Conservation (phyloP, 2,888 invertebrate species). For the Oligia latruncula region DNA sequence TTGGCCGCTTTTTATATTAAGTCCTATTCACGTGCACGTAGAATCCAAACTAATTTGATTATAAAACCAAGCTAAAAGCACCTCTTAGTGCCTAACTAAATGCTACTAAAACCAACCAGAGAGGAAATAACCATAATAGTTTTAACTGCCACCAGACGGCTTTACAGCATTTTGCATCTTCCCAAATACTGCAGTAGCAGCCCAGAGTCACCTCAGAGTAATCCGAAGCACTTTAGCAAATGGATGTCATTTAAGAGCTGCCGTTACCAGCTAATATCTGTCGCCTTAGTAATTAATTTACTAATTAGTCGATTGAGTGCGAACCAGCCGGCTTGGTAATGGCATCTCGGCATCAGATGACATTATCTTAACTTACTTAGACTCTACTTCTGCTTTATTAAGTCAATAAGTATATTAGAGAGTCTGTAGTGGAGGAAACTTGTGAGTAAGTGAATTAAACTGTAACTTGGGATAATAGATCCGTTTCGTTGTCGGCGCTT, state of each 20-base stretch:
- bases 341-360: slow-evolving; percentile 73
- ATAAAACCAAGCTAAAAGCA: background rate
- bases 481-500: slow-evolving; percentile 40
- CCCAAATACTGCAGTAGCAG: slow-evolving; percentile 1
- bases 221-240: slow-evolving; percentile 69
- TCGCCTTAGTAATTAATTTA: slow-evolving; percentile 74
- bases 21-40: background rate
- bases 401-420: slow-evolving; percentile 65
- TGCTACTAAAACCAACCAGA: slow-evolving; percentile 12
- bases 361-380: slow-evolving; percentile 72
- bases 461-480: slow-evolving; percentile 54
- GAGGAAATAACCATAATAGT: slow-evolving; percentile 32
- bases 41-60: background rate
- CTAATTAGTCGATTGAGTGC: slow-evolving; percentile 77
- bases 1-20: background rate
- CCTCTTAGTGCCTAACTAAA: background rate
- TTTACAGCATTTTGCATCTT: slow-evolving; percentile 11
- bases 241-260: slow-evolving; percentile 63
- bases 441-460: slow-evolving; percentile 43
- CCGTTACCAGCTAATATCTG: slow-evolving; percentile 71
- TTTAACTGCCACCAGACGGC: slow-evolving; percentile 17
- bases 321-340: slow-evolving; percentile 69
- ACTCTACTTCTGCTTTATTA: slow-evolving; percentile 60
- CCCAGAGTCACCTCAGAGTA: slow-evolving; percentile 54
- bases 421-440: slow-evolving; percentile 55